phyloP scores from a whole-genome alignment of 2,888 invertebrate genomes.

The Melieria crassipennis region DNA sequence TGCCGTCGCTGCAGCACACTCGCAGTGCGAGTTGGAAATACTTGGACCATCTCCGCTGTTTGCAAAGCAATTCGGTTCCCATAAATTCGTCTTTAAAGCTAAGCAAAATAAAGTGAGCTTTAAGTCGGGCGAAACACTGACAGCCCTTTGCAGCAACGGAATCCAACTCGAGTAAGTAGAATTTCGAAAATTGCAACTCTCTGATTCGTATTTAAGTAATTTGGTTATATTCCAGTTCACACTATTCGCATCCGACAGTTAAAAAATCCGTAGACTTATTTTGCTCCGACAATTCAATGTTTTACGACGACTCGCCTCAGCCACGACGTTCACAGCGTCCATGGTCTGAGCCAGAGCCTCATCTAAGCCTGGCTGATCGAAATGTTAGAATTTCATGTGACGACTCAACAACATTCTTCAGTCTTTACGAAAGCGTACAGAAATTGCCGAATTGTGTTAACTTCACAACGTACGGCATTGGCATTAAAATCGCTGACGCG shows the following conservation, averaged over 20 bases:
- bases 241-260: too few species aligned
- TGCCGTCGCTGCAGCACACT: too few species aligned
- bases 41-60: neutral
- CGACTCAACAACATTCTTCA: neutral
- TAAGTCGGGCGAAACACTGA: constrained; percentile 5
- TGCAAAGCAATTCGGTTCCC: constrained; percentile 6
- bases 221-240: too few species aligned
- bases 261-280: too few species aligned
- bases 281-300: too few species aligned
- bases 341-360: too few species aligned
- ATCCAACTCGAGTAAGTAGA: neutral
- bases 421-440: constrained; percentile 21
- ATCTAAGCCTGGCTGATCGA: too few species aligned
- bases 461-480: constrained; percentile 24
- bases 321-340: too few species aligned
- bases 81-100: constrained; percentile 19
- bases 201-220: too few species aligned
- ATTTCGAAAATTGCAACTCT: too few species aligned
- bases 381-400: neutral
- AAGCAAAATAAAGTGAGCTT: neutral
- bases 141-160: constrained; percentile 12
- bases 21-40: constrained; percentile 1
- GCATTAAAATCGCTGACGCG: constrained; percentile 6
- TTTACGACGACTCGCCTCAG: too few species aligned
- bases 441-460: constrained; percentile 24